These are phyloP conservation scores for Tenthredo notha DNA, from an alignment of 2,888 invertebrate species.

Conservation along the genomic window DNA sequence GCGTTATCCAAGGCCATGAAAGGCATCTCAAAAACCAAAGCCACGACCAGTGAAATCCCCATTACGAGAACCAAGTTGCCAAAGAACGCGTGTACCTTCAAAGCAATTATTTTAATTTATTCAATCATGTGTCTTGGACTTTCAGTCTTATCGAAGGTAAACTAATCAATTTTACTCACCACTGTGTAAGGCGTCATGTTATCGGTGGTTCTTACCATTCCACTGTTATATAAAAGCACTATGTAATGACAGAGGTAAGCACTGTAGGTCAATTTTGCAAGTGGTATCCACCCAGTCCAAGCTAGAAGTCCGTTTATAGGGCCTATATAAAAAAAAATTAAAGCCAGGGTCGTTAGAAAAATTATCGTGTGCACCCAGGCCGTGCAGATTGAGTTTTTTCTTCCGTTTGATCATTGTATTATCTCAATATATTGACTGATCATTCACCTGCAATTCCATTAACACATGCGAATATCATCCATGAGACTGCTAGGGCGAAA, in stretches of 20 bases:
- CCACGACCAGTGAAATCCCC: constrained; percentile 65
- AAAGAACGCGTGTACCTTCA: constrained; percentile 67
- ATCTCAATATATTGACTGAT: neutral
- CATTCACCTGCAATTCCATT: constrained; percentile 83
- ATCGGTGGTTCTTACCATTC: constrained; percentile 65
- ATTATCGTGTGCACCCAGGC: neutral
- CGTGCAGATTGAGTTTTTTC: neutral
- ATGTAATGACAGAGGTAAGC: constrained; percentile 74
- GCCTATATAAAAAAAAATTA: constrained; percentile 62
- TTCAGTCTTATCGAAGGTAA: neutral
- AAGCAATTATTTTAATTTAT: neutral
- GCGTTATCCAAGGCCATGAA: constrained; percentile 66
- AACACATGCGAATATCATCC: constrained; percentile 81
- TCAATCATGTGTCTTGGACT: neutral
- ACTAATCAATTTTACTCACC: constrained; percentile 61
- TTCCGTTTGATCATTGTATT: neutral
- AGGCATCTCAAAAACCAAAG: constrained; percentile 72
- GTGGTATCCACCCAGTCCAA: constrained; percentile 71
- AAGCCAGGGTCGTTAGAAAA: neutral
- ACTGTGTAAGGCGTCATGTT: constrained; percentile 63
- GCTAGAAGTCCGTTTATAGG: constrained; percentile 68
- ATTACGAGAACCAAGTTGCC: constrained; percentile 69
- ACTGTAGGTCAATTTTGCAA: constrained; percentile 73
- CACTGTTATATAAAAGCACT: constrained; percentile 68
- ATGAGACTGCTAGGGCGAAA: constrained; percentile 70